A percentile compares a stretch with the other conserved stretches of the same genome.
Conservation (phyloP, 1,140 invertebrate genomes). For the Trialeurodes vaporariorum region DNA sequence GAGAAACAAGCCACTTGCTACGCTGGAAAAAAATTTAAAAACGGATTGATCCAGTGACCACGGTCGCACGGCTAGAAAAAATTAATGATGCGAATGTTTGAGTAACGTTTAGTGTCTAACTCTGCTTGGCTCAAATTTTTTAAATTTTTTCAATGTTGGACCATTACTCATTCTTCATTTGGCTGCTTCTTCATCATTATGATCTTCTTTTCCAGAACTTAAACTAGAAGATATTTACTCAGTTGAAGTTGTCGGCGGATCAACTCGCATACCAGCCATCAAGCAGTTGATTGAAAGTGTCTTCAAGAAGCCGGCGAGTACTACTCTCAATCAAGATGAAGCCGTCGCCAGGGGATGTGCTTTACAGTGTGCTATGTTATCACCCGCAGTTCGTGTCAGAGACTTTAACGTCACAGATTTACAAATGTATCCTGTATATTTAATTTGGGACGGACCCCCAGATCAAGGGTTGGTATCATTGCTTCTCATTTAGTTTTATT, state of each 20-base stretch:
- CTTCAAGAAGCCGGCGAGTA: slow-evolving; percentile 76
- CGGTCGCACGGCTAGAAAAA: no score
- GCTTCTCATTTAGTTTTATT: no score
- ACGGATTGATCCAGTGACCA: no score
- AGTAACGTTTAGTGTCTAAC: no score
- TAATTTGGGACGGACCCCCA: slow-evolving; percentile 60
- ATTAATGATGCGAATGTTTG: no score
- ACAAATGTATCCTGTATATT: slow-evolving; percentile 79
- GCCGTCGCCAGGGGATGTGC: slow-evolving; percentile 92
- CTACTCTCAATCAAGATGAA: slow-evolving; percentile 96
- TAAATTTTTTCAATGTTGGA: slow-evolving; percentile 3
- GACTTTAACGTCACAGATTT: slow-evolving; percentile 90
- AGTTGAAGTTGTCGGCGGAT: slow-evolving; percentile 94
- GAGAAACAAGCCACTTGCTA: no score
- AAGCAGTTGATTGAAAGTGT: slow-evolving; percentile 79
- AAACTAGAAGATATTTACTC: slow-evolving; percentile 76
- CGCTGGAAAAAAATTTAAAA: no score
- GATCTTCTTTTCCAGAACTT: slow-evolving; percentile 41
- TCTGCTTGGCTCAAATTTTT: no score
- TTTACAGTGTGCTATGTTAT: slow-evolving; percentile 91
- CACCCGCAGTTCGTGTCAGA: slow-evolving; percentile 87
- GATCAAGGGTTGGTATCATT: slow-evolving; percentile 12
- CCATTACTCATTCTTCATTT: not conserved
- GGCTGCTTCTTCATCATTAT: slow-evolving; percentile 12
- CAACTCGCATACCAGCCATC: slow-evolving; percentile 83